phyloP scores from a whole-genome alignment of 2,888 invertebrate species.

The Galerucella calmariensis region DNA sequence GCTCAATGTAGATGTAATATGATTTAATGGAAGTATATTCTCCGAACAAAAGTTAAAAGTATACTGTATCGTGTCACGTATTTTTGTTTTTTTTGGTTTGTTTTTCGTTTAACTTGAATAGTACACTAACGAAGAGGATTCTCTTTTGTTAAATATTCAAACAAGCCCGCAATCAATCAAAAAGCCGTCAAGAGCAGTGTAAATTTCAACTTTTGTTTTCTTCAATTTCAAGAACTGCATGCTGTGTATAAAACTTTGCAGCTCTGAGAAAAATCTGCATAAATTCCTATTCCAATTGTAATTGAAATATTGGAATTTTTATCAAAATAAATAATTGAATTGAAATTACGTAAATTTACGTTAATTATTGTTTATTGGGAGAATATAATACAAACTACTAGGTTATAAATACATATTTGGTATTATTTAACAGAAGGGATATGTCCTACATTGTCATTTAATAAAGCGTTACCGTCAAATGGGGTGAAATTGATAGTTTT shows the following conservation, averaged over 20 bases:
- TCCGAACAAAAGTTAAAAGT: constrained; percentile 28
- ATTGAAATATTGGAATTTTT: neutral
- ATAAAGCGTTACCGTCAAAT: too few relatives aligned
- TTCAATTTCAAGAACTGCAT: neutral
- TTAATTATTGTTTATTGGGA: too few relatives aligned
- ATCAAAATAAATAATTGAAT: too few relatives aligned
- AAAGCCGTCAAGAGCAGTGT: neutral
- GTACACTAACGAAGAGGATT: neutral
- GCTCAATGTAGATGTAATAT: constrained; percentile 26
- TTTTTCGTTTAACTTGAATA: constrained; percentile 3
- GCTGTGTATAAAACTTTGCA: neutral
- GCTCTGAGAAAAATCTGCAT: neutral
- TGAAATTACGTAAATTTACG: too few relatives aligned
- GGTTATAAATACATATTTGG: too few relatives aligned
- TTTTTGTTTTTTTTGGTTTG: neutral
- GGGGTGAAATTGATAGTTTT: too few relatives aligned
- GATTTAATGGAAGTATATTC: constrained; percentile 34
- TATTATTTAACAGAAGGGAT: too few relatives aligned
- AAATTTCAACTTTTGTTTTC: neutral
- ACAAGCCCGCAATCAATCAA: neutral
- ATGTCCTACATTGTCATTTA: too few relatives aligned
- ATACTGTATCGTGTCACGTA: constrained; percentile 33
- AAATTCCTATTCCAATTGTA: neutral
- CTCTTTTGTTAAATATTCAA: constrained; percentile 5
- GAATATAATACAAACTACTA: too few relatives aligned